Evolutionary conservation across 2,113 vertebrate species (phyloP), one percentile per base, ranked within the genome.

Genomic region (Paramisgurnus dabryanus): DNA sequence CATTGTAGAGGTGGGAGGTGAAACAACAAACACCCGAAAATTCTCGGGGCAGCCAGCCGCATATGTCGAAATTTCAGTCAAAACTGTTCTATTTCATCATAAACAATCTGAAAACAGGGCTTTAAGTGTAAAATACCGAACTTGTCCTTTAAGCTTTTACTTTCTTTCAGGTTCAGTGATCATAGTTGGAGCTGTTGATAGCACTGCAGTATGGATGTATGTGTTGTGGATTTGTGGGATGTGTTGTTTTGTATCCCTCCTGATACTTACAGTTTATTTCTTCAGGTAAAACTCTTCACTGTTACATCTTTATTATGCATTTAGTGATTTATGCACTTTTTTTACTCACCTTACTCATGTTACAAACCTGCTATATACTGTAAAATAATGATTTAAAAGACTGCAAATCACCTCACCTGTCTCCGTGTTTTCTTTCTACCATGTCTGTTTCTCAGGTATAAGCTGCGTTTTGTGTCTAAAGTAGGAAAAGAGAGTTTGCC

Each of bases 371-470:
- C 43, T 34, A 34, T 34, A 34, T 34, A 34, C 2, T 34, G 27
- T 34, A 34, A 34, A 34, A 34, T 34, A 3, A 34, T 34, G 27
- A 34, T 34, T 34, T 34, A 34, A 34, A 34, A 34, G 27, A 34
- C 27, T 22, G 22, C 9, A 78, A 0, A 1, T 40, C 45, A 22
- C 22, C 7, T 49, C 18, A 6, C 12, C 2, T 18, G 17, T 34
- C 55, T 3, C 49, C 10, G 7, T 4, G 41, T 6, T 63, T 65
- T 18, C 61, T 71, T 6, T 72, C 4, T 41, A 1, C 65, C 17
- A 60, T 65, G 4, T 84, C 11, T 60, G 41, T 67, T 45, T 65
- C 57, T 83, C 79, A 93, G 91, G 79, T 80, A 89, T 79, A 90
- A 70, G 76, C 45, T 82, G 34, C 85, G 39, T 60, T 77, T 91